Base-by-base conservation (phyloP, 2,888 invertebrate species). In the Netelia inedita region DNA sequence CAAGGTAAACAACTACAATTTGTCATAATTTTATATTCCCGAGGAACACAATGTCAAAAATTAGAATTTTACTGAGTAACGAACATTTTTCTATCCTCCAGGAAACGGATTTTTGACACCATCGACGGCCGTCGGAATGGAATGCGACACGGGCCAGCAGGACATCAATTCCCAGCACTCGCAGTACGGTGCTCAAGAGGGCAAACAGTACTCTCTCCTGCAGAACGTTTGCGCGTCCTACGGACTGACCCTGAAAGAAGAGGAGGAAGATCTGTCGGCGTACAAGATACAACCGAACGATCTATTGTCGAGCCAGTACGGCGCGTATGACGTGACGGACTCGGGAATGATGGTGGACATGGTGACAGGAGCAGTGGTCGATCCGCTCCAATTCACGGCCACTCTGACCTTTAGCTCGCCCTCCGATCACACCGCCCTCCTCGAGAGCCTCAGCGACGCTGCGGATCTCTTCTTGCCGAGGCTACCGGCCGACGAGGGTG, bases 261-360 rank as follows among this genome's bases (percentile, higher is more conserved):
- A 98, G 91, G 97, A 97, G 92, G 96, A 96, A 82, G 97, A 97
- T 90, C 93, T 96, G 66, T 97, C 97, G 83, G 92, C 94, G 19
- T 97, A 97, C 93, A 97, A 97, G 94, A 95, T 97, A 87, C 97
- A 97, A 91, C 94, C 95, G 84, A 95, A 95, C 93, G 96, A 96
- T 82, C 94, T 95, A 83, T 94, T 95, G 57, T 95, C 96, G 88
- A 95, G 95, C 55, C 94, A 94, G 11, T 95, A 95, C 87, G 95
- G 95, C 55, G 95, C 95, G 88, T 97, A 97, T 89, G 97, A 96
- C 88, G 94, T 94, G 10, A 94, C 94, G 61, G 97, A 97, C 89
- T 96, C 97, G 6, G 93, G 93, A 5, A 97, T 98, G 95, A 97
- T 98, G 95, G 97, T 97, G 14, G 97, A 97, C 91, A 96, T 97